Conservation (phyloP, 2,888 invertebrate genomes). For the Linnaemya tessellans region DNA sequence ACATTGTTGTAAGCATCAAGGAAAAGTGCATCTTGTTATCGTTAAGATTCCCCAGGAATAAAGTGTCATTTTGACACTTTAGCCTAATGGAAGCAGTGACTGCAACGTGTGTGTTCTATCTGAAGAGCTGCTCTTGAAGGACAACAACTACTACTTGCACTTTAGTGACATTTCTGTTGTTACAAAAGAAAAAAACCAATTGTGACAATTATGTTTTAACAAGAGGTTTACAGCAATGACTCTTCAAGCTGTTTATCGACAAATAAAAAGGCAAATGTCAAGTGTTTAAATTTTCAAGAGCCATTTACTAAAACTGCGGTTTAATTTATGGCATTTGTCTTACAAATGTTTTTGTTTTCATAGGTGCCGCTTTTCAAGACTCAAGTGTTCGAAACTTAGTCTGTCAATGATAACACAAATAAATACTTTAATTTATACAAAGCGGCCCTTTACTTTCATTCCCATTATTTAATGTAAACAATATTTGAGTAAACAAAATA, state of each 20-base stretch:
- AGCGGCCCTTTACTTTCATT: slow-evolving; percentile 53
- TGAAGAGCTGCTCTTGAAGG: slow-evolving; percentile 31
- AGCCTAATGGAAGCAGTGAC: slow-evolving; percentile 46
- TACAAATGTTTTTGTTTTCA: slow-evolving; percentile 63
- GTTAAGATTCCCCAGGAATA: slow-evolving; percentile 61
- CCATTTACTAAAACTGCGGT: slow-evolving; percentile 49
- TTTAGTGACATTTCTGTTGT: slow-evolving; percentile 41
- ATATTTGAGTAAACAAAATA: slow-evolving; percentile 42
- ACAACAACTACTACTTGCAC: slow-evolving; percentile 37
- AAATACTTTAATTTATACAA: not conserved
- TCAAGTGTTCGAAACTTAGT: slow-evolving; percentile 58
- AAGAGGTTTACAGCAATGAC: slow-evolving; percentile 37
- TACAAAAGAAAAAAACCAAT: slow-evolving; percentile 53
- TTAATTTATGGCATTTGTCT: slow-evolving; percentile 64
- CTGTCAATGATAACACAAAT: not conserved
- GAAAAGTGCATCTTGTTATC: slow-evolving; percentile 45
- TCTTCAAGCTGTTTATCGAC: slow-evolving; percentile 2
- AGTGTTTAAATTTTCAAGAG: slow-evolving; percentile 29
- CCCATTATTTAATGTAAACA: slow-evolving; percentile 59
- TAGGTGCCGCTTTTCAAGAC: slow-evolving; percentile 68
- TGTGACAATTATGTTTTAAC: slow-evolving; percentile 61
- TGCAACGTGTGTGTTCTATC: slow-evolving; percentile 73
- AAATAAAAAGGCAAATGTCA: slow-evolving; percentile 20
- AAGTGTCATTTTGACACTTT: slow-evolving; percentile 75
- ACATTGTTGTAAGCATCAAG: slow-evolving; percentile 40